Evolutionary conservation across 1,140 invertebrate species (phyloP), one percentile per base, ranked within the genome.

Genomic region (Conus betulinus): DNA sequence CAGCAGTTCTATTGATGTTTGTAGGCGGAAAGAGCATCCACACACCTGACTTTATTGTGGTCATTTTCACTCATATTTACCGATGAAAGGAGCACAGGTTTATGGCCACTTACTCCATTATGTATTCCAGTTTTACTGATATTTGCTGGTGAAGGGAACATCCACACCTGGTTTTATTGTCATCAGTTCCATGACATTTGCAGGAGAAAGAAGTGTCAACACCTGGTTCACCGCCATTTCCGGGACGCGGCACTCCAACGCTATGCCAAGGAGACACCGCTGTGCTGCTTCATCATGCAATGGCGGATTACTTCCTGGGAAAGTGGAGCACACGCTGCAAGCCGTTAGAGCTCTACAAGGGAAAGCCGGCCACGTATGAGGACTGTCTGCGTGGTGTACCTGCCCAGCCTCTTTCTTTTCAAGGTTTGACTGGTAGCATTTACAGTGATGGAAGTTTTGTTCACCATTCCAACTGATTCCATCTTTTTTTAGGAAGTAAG

Each of bases 191-290:
- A 39, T 39, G 39, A 39, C 39, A 39, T 39, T 39, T 39, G 39
- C 79, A 74, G 74, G 85, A 15, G 95, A 96, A 10, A 84, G 84
- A n/a, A 88, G 63, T 23, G 98, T 99, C 0, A 96, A 99, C 95
- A 99, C 98, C 94, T 99, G 95, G 94, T 95, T 92, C 96, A 93
- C 91, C 96, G 98, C 84, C 98, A 99, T 95, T 99, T 99, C 94
- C 96, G 97, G 27, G 98, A 99, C 93, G 97, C 98, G 0, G 98
- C 98, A 0, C 97, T 97, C 81, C 98, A 99, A 94, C 96, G 98
- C 81, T 99, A 99, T 94, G 52, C 91, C 10, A 15, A 60, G 57
- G 89, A 7, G 86, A 90, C 55, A 78, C 63, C 3, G 85, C 74
- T 20, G 23, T 78, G 15, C 23, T 27, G 15, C 71, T 92, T 2